Percentiles rank a stretch among this genome's conserved stretches.
These are phyloP conservation scores for Brachylomia viminalis DNA, from an alignment of 2,888 invertebrate genomes.

Conservation along the genomic window DNA sequence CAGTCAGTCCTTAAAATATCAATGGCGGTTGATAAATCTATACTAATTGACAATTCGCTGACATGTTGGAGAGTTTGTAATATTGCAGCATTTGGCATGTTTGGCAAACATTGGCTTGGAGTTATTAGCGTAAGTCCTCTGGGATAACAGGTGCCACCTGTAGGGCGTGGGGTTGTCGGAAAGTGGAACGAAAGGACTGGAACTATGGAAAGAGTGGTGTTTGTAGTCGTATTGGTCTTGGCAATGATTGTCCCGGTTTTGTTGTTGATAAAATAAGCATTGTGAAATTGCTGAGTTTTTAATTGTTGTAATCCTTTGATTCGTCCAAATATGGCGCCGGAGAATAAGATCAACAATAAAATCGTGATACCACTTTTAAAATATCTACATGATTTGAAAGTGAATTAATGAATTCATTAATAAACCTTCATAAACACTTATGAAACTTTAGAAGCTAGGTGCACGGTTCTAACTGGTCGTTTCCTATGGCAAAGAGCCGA, in stretches of 20 bases:
- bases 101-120: constrained; percentile 69
- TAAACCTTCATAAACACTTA: background rate
- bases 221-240: background rate
- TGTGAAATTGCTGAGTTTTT: background rate
- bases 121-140: constrained; percentile 52
- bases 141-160: constrained; percentile 57
- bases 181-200: constrained; percentile 6
- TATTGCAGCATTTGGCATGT: constrained; percentile 67
- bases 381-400: background rate
- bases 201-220: background rate
- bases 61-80: constrained; percentile 54
- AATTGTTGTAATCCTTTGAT: background rate
- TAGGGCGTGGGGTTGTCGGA: background rate
- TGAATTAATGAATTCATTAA: background rate
- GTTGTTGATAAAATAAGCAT: background rate
- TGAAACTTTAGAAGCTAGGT: background rate
- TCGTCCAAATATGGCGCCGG: too few species aligned
- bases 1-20: constrained; percentile 46
- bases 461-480: background rate
- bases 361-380: background rate
- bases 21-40: constrained; percentile 61
- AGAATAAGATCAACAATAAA: background rate
- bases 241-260: background rate
- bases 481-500: background rate
- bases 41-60: constrained; percentile 59